phyloP scores from a whole-genome alignment of 2,888 invertebrate genomes.

The Corbicula japonica region DNA sequence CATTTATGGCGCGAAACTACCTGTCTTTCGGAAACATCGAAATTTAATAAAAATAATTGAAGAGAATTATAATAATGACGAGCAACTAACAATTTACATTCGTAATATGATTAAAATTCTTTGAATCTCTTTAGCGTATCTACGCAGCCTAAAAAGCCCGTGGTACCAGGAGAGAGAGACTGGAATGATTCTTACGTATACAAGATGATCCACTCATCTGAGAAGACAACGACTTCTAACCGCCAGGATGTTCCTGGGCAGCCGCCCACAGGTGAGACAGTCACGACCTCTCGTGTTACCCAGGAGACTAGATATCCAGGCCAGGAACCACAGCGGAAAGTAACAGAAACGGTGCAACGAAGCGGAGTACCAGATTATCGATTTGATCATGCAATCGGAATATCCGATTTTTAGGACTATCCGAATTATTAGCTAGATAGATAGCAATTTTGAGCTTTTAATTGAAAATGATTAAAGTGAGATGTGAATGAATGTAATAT shows the following conservation, averaged over 20 bases:
- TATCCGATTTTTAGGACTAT: conserved; percentile 63
- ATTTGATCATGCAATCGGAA: conserved; percentile 48
- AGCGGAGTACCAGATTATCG: conserved; percentile 39
- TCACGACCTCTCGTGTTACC: conserved; percentile 47
- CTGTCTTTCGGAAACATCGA: too few species aligned
- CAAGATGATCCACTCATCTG: conserved; percentile 56
- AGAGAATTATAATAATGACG: too few species aligned
- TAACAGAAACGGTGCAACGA: conserved; percentile 58
- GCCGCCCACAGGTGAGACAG: conserved; percentile 46
- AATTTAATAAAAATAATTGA: too few species aligned
- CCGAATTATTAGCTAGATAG: conserved; percentile 23
- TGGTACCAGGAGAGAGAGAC: conserved; percentile 54
- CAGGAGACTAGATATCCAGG: conserved; percentile 58
- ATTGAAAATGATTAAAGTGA: conserved; percentile 11
- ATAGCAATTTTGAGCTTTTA: conserved; percentile 21
- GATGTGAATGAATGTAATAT: conserved; percentile 11
- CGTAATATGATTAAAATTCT: too few species aligned
- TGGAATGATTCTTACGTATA: conserved; percentile 64
- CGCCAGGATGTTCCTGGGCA: conserved; percentile 45
- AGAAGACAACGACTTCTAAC: conserved; percentile 51
- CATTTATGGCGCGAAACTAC: too few species aligned
- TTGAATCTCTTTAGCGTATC: conserved; percentile 1
- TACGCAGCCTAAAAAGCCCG: conserved; percentile 31
- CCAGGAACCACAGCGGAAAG: conserved; percentile 58
- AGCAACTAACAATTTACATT: too few species aligned